Percentiles rank a stretch among this genome's conserved stretches.
Conservation (phyloP, 2,888 invertebrate species). For the Metalampra italica region DNA sequence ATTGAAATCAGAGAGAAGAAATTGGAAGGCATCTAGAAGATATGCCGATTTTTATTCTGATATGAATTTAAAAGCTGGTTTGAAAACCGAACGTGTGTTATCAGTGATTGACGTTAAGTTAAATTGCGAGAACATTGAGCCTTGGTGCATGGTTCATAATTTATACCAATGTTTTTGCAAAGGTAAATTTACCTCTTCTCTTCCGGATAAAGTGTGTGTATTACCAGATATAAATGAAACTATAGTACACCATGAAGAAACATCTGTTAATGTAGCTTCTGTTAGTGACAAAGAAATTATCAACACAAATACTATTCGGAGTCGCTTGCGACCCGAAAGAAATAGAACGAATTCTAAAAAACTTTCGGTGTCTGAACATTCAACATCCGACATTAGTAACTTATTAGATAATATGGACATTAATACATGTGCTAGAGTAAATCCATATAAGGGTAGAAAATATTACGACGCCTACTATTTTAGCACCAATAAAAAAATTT, state of each 20-base stretch:
- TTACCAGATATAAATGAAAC: slow-evolving; percentile 3
- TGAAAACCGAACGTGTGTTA: slow-evolving; percentile 28
- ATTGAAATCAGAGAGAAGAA: slow-evolving; percentile 77
- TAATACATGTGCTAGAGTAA: slow-evolving; percentile 41
- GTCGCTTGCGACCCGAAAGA: neutral
- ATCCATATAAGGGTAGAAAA: slow-evolving; percentile 43
- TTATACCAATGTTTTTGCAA: slow-evolving; percentile 83
- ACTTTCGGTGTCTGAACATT: neutral
- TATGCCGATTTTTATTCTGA: slow-evolving; percentile 75
- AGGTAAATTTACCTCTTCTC: slow-evolving; percentile 46
- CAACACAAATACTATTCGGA: neutral
- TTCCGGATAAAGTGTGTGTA: slow-evolving; percentile 2
- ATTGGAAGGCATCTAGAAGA: slow-evolving; percentile 79
- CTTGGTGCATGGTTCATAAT: slow-evolving; percentile 83
- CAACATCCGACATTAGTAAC: neutral
- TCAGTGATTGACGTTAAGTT: slow-evolving; percentile 40
- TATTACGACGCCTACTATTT: slow-evolving; percentile 42
- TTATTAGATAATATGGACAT: neutral
- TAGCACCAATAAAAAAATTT: slow-evolving; percentile 46
- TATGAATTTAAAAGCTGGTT: slow-evolving; percentile 37
- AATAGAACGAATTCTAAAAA: neutral
- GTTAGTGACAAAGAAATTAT: slow-evolving; percentile 8
- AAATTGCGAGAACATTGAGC: slow-evolving; percentile 67
- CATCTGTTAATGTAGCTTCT: neutral
- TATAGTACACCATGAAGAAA: slow-evolving; percentile 6